Evolutionary conservation across 2,113 vertebrate genomes (phyloP), one percentile per base, ranked within the genome.

Genomic region (Neoarius graeffei): DNA sequence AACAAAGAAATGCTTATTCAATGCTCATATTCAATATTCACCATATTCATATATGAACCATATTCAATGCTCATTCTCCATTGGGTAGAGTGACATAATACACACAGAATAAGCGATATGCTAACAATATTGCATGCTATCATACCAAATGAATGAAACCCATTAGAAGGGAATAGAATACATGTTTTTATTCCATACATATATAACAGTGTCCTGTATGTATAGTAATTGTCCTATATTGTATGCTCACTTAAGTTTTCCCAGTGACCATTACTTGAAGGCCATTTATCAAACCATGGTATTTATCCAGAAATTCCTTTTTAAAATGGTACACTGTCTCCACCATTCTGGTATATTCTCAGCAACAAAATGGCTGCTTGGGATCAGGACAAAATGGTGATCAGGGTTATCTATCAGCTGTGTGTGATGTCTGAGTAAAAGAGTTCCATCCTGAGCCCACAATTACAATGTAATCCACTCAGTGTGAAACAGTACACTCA

Each of bases 361-460:
- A 71, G 19, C 35, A 79, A 56, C 48, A 85, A 73, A 85, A 66
- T 50, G 27, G 62, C n/a, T 76, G 23, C 23, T 6, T n/a, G n/a
- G 74, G 67, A 79, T 80, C 67, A 52, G 52, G 81, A 86, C 25
- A 25, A 77, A 54, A 77, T 77, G 50, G 20, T 85, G 35, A 35
- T 35, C 35, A 35, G 35, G 35, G 35, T 35, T 35, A 35, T 35
- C 35, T 35, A 35, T 35, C 35, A 35, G 0, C 14, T 71, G 27
- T 20, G 15, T 48, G 35, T 74, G 71, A 48, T 48, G 71, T 79
- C 76, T 5, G 11, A 15, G 25, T 79, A n/a, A n/a, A 79, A 7
- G 76, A 6, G 0, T n/a, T n/a, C n/a, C n/a, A n/a, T n/a, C n/a
- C 11, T 13, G 42, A 25, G 20, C 73, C 4, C 4, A 50, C 9